Percentiles rank a stretch among this genome's conserved stretches.
Evolutionary conservation across 2,888 invertebrate genomes (phyloP).

Genomic region (Morinoia aosen): DNA sequence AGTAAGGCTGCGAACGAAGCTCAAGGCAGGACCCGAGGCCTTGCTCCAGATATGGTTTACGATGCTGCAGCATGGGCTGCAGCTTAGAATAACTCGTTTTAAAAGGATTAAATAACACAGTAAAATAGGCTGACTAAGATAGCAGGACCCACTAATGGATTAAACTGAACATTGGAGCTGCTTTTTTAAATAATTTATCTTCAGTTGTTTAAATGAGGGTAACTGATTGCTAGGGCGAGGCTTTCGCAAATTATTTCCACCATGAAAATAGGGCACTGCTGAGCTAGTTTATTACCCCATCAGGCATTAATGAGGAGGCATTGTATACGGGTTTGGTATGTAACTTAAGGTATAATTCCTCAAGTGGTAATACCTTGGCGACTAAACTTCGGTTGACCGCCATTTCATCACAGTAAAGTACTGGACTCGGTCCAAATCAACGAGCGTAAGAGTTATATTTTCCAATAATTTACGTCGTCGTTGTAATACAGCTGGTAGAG

Average conservation of each 20-base stretch:
- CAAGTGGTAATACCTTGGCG: background rate
- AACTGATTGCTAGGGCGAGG: background rate
- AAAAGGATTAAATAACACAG: constrained; percentile 7
- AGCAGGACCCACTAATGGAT: background rate
- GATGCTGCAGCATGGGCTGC: background rate
- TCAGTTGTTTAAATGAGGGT: background rate
- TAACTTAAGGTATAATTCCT: background rate
- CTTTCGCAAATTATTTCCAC: background rate
- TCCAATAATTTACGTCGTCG: too few species aligned
- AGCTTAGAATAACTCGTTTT: background rate
- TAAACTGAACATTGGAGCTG: background rate
- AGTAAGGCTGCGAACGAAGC: background rate
- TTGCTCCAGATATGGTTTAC: background rate
- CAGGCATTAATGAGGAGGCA: background rate
- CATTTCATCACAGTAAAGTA: too few species aligned
- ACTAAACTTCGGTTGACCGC: too few species aligned
- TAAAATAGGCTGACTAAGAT: background rate
- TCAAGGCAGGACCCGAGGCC: background rate
- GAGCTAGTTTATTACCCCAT: background rate
- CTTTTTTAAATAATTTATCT: background rate
- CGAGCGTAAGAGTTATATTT: too few species aligned
- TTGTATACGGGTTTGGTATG: background rate
- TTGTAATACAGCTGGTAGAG: too few species aligned
- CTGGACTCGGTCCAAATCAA: too few species aligned
- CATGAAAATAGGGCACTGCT: background rate